These are phyloP conservation scores for Pseudomyrmex pallidus DNA, from an alignment of 1,140 invertebrate genomes.

Conservation along the genomic window DNA sequence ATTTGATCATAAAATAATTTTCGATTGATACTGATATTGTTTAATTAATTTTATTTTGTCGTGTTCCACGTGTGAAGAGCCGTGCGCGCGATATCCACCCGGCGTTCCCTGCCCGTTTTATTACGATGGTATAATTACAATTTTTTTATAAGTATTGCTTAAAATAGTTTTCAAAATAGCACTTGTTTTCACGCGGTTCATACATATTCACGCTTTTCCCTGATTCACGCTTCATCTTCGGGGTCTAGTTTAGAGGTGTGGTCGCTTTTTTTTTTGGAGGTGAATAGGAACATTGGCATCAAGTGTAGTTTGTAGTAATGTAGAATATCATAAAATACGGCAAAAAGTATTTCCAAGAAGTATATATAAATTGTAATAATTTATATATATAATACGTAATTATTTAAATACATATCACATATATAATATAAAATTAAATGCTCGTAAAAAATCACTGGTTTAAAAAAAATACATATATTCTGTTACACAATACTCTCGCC, in stretches of 20 bases:
- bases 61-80: constrained; percentile 61
- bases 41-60: constrained; percentile 67
- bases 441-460: no score
- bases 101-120: constrained; percentile 71
- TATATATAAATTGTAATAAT: neutral
- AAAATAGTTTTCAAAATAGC: constrained; percentile 9
- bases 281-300: neutral
- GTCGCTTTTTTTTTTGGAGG: neutral
- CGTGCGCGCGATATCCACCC: constrained; percentile 71
- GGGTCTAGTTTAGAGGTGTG: neutral
- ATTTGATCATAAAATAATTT: constrained; percentile 2
- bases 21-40: neutral
- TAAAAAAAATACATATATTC: no score
- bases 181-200: constrained; percentile 6
- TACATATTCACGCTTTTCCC: neutral
- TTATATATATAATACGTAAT: neutral
- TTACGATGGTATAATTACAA: constrained; percentile 74
- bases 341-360: constrained; percentile 28
- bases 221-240: constrained; percentile 18
- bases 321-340: neutral
- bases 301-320: neutral
- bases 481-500: no score
- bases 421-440: no score
- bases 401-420: neutral
- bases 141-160: constrained; percentile 58